Base-by-base conservation (phyloP, 2,888 invertebrate species). In the Micoletzkya japonica region DNA sequence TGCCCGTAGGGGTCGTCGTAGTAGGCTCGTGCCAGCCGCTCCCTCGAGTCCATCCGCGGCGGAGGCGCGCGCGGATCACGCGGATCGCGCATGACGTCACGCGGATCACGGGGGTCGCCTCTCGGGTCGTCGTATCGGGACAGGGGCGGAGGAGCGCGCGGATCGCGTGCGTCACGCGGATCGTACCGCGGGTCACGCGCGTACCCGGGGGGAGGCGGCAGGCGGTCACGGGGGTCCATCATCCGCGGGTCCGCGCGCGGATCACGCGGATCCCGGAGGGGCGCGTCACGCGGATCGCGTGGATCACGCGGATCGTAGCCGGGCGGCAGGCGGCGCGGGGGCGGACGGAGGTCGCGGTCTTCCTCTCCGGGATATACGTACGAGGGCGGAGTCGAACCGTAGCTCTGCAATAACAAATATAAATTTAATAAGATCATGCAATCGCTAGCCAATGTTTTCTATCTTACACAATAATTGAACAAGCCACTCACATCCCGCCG, bases 201-300 rank as follows among this genome's bases (percentile, higher is more conserved):
- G n/a, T n/a, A n/a, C n/a, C n/a, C n/a, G n/a, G n/a, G n/a, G n/a
- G n/a, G n/a, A n/a, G n/a, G n/a, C n/a, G n/a, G n/a, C n/a, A n/a
- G 39, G 49, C 20, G 20, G 20, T n/a, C 32, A 36, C 0, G 59
- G 26, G n/a, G 32, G n/a, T n/a, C n/a, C n/a, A n/a, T 36, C 36
- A n/a, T 34, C 1, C 63, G 63, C 1, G 63, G 63, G n/a, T 63
- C 63, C 24, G 39, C 50, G 34, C 63, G 63, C 50, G 63, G 63
- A 28, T 61, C 61, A 20, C 20, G 61, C 28, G n/a, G n/a, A n/a
- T n/a, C n/a, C n/a, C n/a, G n/a, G n/a, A n/a, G n/a, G n/a, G n/a
- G n/a, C n/a, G n/a, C n/a, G n/a, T n/a, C n/a, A n/a, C 49, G 49
- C 20, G 20, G 20, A n/a, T 58, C 58, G 39, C 60, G 60, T 17